These are phyloP conservation scores for Haliclona indistincta DNA, from an alignment of 37 sponge, comb jelly and placozoan genomes.

Conservation along the genomic window DNA sequence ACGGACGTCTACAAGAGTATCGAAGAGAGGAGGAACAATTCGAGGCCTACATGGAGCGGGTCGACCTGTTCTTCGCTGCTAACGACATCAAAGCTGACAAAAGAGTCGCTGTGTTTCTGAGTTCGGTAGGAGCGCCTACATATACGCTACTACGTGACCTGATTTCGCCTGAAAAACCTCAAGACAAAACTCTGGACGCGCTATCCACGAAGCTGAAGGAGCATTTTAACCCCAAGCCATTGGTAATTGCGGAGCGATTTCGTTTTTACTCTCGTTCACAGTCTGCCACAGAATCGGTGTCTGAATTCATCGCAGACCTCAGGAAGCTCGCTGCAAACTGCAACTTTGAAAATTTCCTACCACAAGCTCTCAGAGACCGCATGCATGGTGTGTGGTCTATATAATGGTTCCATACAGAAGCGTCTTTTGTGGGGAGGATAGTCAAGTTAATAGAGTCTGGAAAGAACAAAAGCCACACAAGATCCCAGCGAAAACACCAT, in stretches of 20 bases:
- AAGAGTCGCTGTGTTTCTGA: conserved; percentile 34
- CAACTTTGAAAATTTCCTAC: conserved; percentile 18
- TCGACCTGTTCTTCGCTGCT: conserved; percentile 23
- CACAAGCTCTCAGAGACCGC: conserved; percentile 32
- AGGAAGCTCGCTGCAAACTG: conserved; percentile 18
- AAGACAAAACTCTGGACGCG: conserved; percentile 12
- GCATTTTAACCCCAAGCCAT: conserved; percentile 31
- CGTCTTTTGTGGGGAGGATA: conserved; percentile 6
- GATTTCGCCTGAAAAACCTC: conserved; percentile 13
- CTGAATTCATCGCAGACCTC: conserved; percentile 30
- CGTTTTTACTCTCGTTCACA: conserved; percentile 23
- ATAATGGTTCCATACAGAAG: conserved; percentile 13
- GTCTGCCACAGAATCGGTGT: conserved; percentile 19
- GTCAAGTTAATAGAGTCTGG: conserved; percentile 6
- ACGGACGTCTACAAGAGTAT: conserved; percentile 26
- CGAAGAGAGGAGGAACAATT: conserved; percentile 5
- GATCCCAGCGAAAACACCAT: conserved; percentile 4
- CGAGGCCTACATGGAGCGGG: conserved; percentile 25
- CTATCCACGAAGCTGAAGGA: conserved; percentile 8
- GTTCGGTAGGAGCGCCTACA: conserved; percentile 14
- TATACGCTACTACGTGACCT: conserved; percentile 34
- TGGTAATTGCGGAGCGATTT: conserved; percentile 19
- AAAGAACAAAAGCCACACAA: neutral
- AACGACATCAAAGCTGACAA: conserved; percentile 23
- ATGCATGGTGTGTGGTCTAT: conserved; percentile 40